Base-by-base conservation (phyloP, 2,113 vertebrate genomes). In the Ailurus styani region DNA sequence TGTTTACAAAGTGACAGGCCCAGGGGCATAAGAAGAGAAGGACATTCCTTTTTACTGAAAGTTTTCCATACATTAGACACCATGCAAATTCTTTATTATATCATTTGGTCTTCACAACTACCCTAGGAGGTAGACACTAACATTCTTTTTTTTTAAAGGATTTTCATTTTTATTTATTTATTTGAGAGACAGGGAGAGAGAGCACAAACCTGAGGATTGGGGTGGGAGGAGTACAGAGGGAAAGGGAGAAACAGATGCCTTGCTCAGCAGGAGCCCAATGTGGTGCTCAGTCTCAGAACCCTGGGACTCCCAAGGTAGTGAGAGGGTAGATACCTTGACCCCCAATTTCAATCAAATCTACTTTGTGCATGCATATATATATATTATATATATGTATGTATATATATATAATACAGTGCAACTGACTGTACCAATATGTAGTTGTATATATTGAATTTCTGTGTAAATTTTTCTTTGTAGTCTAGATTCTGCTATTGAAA, bases 401-500 rank as follows among this genome's bases (percentile, higher is more conserved):
- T 68, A 21, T 37, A 70, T 70, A 23, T 40, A 11, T 12, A 40
- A 10, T 60, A 17, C 52, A 57, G 25, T 57, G 62, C 62, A 34
- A 34, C 7, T 66, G 31, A 31, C 31, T 66, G 3, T 66, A 66
- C 62, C 31, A 12, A 47, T 47, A 47, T 45, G 47, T 29, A 29
- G 15, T 27, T 62, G 5, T 54, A 54, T 66, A 77, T 31, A 42
- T 75, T 81, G 37, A 60, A 31, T 6, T n/a, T 89, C 21, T 20
- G 25, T 70, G 42, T 86, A 90, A 66, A 14, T 50, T 47, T 77
- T 96, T 40, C n/a, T 82, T 78, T 90, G 27, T 57, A 70, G 57
- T 64, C n/a, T 42, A 86, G 31, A 64, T 72, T 82, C 25, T 90
- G 54, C 27, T 54, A 94, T 93, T 87, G 42, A 97, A 93, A 82